Evolutionary conservation across 2,888 invertebrate genomes (phyloP), one percentile per base, ranked within the genome.

Genomic region (Glomeris marginata): DNA sequence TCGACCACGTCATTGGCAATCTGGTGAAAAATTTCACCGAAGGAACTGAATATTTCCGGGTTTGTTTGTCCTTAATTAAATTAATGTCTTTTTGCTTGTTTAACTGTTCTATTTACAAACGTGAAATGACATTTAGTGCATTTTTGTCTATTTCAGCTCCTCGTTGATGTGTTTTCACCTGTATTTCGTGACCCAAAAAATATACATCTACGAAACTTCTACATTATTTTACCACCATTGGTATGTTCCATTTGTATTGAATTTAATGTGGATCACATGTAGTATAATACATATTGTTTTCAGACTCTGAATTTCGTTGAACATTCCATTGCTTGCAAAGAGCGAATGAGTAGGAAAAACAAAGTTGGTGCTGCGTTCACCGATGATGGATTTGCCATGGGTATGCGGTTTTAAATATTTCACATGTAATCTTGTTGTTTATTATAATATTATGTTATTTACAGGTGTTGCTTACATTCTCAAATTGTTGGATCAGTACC

Each of bases 341-440:
- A 95, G 61, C 85, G 86, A 66, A 78, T 97, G 68, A 82, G 79
- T 54, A 92, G 92, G 64, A 90, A 88, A 64, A 84, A 84, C 63
- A 84, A 83, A 69, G 73, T 74, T 13, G 87, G 85, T 13, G 84
- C 88, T 45, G 80, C 88, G 1, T 92, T 98, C 64, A 92, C 94
- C 11, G 97, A 98, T 67, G 98, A 98, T 68, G 98, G 98, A 13
- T 97, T 98, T 71, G 85, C 92, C 3, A 86, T 98, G 77, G 98
- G 95, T 64, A 70, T 33, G 20, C 3, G 13, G n/a, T 5, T 28
- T 38, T 16, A 2, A 16, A 38, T 38, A 6, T 38, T 36, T 15
- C 40, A 38, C 18, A 15, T 8, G 40, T 18, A 15, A 38, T 16
- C 16, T 38, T 8, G 8, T 18, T 38, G 4, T 2, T 5, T 15